Base-by-base conservation (phyloP, 1,140 invertebrate genomes). In the Panagrolaimus sp. region DNA sequence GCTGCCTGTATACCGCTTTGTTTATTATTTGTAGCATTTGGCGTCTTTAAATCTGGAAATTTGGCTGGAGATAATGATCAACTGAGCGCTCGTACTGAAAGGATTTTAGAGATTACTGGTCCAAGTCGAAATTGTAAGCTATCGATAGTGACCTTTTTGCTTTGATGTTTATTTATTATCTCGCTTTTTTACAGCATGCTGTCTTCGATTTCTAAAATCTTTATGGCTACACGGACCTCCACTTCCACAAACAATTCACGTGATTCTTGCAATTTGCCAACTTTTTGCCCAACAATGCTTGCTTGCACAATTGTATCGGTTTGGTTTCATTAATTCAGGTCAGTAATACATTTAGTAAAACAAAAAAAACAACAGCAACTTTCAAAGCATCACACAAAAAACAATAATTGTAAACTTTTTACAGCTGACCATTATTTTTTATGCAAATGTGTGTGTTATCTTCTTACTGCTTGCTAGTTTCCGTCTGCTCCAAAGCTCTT, bases 251-350 rank as follows among this genome's bases (percentile, higher is more conserved):
- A 45, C 70, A 20, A 31, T 82, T 16, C 80, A 82, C 65, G 62
- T 82, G 14, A n/a, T 76, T 25, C 44, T 77, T 14, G 81, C 80
- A 20, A 46, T 83, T 31, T 68, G 57, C 61, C 80, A 82, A 66
- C 53, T 82, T n/a, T 65, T 82, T 47, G 80, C 75, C n/a, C 80
- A 82, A 66, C 80, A 82, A 69, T 44, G 79, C n/a, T 83, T 82
- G 80, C 62, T 82, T 31, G 74, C 80, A 9, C 80, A 82, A 51
- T 66, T 82, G 16, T 82, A 83, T 66, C 75, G 75, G 14, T 74
- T 66, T 61, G 81, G 81, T 14, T 82, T 82, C 63, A 77, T 82
- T 31, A 81, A 83, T 68, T 82, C 80, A 31, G 81, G 79, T 81
- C 27, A 46, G 65, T 70, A 70, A 67, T 48, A 25, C 7, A 38